A percentile compares a stretch with the other conserved stretches of the same genome.
Conservation (phyloP, 1,140 invertebrate species). For the Heterodera carotae region DNA sequence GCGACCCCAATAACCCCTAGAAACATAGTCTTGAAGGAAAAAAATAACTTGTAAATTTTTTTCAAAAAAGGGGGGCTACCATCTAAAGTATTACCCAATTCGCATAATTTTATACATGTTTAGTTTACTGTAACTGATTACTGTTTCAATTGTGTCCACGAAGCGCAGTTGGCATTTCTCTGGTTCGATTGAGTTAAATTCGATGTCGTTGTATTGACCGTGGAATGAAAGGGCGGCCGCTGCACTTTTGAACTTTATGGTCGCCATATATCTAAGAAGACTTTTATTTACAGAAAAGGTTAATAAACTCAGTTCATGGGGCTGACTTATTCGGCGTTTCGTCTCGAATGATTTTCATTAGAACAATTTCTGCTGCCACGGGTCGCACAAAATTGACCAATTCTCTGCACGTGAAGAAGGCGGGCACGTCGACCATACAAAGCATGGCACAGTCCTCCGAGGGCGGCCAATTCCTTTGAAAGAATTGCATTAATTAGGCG, state of each 20-base stretch:
- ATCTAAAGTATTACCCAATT: no score
- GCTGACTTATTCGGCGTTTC: constrained; percentile 87
- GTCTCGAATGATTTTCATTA: constrained; percentile 85
- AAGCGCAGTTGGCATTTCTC: constrained; percentile 89
- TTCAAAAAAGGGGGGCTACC: no score
- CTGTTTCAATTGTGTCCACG: constrained; percentile 71
- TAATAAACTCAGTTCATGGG: no score
- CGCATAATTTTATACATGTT: no score
- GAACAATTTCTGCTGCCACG: constrained; percentile 79
- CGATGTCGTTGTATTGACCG: constrained; percentile 83
- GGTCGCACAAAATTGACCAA: constrained; percentile 90
- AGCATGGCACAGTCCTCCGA: constrained; percentile 77
- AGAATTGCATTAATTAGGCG: constrained; percentile 9
- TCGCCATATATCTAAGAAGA: constrained; percentile 69
- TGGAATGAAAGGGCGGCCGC: constrained; percentile 85
- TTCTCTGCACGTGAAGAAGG: constrained; percentile 87
- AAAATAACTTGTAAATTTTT: no score
- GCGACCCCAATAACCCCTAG: no score
- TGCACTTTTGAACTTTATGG: background rate
- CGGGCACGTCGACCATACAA: constrained; percentile 85
- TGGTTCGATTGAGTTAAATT: constrained; percentile 89
- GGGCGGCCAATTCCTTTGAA: constrained; percentile 33
- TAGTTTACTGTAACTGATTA: no score
- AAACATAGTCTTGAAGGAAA: no score
- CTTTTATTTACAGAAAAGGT: no score